phyloP scores from a whole-genome alignment of 1,140 invertebrate species.

The Tigriopus japonicus region DNA sequence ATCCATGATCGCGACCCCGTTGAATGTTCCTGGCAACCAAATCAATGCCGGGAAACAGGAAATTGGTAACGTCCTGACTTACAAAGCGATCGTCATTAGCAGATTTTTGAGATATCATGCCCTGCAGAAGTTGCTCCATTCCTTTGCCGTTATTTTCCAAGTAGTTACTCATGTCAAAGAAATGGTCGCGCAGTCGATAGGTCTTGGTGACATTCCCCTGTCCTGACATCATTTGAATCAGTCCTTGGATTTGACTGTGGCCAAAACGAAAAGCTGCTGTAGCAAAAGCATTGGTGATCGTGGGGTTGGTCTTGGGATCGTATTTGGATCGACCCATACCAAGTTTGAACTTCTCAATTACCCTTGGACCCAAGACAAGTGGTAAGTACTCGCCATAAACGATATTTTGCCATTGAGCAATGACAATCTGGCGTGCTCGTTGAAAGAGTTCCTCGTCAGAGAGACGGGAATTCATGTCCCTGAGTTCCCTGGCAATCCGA shows the following conservation, averaged over 20 bases:
- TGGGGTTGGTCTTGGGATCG: conserved; percentile 34
- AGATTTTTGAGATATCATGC: background rate
- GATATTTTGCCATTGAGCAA: conserved; percentile 21
- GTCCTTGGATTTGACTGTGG: conserved; percentile 39
- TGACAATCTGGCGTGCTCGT: conserved; percentile 40
- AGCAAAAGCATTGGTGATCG: conserved; percentile 39
- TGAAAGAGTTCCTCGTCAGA: conserved; percentile 30
- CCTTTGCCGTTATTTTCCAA: background rate
- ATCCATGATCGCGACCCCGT: conserved; percentile 4
- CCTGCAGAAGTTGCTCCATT: background rate
- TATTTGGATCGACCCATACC: conserved; percentile 29
- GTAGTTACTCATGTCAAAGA: background rate
- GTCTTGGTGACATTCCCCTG: conserved; percentile 18
- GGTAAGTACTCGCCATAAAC: background rate
- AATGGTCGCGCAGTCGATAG: background rate
- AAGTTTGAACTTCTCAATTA: background rate
- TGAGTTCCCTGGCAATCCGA: conserved; percentile 25
- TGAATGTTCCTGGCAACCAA: conserved; percentile 10
- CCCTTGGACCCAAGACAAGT: conserved; percentile 19
- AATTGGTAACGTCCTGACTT: conserved; percentile 10
- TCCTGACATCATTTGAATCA: conserved; percentile 28
- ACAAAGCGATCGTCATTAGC: background rate
- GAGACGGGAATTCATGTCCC: conserved; percentile 20
- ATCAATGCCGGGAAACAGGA: conserved; percentile 18
- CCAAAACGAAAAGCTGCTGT: conserved; percentile 40